Evolutionary conservation across 2,113 vertebrate species (phyloP), one percentile per base, ranked within the genome.

Genomic region (Pomatorhinus ruficollis): DNA sequence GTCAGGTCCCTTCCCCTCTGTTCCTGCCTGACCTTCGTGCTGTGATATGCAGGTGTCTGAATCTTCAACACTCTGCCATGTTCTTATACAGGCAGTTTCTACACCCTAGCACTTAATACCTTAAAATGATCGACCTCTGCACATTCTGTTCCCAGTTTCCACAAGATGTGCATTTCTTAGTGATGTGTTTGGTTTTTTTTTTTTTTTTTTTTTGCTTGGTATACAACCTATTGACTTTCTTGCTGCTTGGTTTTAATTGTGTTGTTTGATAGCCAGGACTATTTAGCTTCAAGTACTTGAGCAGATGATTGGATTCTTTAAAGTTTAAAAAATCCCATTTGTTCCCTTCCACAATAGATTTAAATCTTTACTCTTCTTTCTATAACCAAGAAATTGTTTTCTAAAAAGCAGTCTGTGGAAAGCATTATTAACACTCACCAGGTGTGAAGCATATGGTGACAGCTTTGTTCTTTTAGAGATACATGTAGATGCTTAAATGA

Each of bases 321-420:
- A 92, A 77, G 86, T 92, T 94, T 97, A 92, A 97, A 95, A 89
- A 94, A 95, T 96, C 87, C 70, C 96, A 83, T 96, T 97, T 97
- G 68, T 90, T 97, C 61, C 93, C 50, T 89, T 96, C 83, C 91
- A 69, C 81, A 92, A 85, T 23, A 94, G 61, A 89, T 88, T 95
- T 94, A 89, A 93, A 84, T 87, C 75, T 88, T 94, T 69, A 31
- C 44, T 80, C 59, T 84, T 96, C 66, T 79, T 97, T 93, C 74
- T 91, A 83, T 42, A 93, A 88, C 52, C 40, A 85, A 93, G 63
- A 91, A 90, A 87, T 84, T 35, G 83, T 97, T 97, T 97, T 95
- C 82, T 95, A 93, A 90, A 33, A 83, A 50, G 53, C 71, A 96
- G 31, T 68, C 93, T 86, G 52, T 95, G 89, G 89, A 96, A 85